Evolutionary conservation across 2,888 invertebrate species (phyloP).

Genomic region (Leptura quadrifasciata): DNA sequence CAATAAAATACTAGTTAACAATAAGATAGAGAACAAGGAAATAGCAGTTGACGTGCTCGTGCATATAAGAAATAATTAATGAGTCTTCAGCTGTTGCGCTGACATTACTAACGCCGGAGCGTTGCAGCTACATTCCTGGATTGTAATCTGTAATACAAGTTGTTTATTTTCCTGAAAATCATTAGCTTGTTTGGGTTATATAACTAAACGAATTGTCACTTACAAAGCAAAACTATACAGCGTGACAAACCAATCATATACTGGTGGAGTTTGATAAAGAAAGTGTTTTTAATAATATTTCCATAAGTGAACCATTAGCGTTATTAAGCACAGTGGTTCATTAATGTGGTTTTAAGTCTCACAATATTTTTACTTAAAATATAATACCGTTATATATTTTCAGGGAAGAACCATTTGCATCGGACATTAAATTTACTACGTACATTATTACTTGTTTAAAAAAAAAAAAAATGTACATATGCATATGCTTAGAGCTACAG

Average conservation of each 20-base stretch:
- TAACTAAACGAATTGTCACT: constrained; percentile 14
- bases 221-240: constrained; percentile 33
- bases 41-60: constrained; percentile 39
- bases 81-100: constrained; percentile 22
- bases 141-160: constrained; percentile 22
- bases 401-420: no score
- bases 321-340: no score
- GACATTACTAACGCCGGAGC: neutral
- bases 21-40: constrained; percentile 22
- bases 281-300: neutral
- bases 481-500: no score
- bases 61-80: constrained; percentile 33
- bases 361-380: no score
- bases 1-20: constrained; percentile 24
- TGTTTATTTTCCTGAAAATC: neutral
- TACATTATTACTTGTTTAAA: no score
- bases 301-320: neutral
- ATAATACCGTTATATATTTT: no score
- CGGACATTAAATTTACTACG: neutral
- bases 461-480: no score
- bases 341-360: no score
- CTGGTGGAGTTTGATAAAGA: neutral
- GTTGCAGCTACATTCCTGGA: constrained; percentile 10
- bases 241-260: neutral
- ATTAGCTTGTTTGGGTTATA: constrained; percentile 3